Evolutionary conservation across 2,113 vertebrate species (phyloP), one percentile per base, ranked within the genome.

Genomic region (Oceanites oceanicus): DNA sequence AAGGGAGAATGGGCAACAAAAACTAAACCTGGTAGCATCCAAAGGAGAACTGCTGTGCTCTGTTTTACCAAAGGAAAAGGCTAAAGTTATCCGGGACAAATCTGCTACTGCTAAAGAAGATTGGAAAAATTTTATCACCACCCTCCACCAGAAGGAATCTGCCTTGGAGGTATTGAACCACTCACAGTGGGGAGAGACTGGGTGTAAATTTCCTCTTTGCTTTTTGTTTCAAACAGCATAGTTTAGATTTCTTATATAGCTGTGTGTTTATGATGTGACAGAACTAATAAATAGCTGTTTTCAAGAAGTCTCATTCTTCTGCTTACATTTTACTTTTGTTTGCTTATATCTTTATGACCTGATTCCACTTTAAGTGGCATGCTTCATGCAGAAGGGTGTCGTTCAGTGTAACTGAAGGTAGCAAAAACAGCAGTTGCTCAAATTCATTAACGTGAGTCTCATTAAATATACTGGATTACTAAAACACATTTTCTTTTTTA

Each of bases 1-100:
- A 98, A 99, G 98, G 97, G 99, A 99, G 97, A 99, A 97, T 85
- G 99, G 99, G 8, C 99, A 99, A 94, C 98, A 98, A 91, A 99
- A 99, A 87, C 97, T 99, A 75, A 99, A 99, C 77, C 94, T 96
- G 36, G 97, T 99, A 84, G 91, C 98, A 38, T 98, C 98, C 72
- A 99, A 99, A 96, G 99, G 99, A 89, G 99, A 99, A 67, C 98
- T 99, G 58, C 97, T 99, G 88, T 98, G 97, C 94, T 97, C 98
- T 65, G 96, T 99, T 88, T 95, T 99, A 96, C 97, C 98, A 82
- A 95, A 98, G 71, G 99, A 99, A 89, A 99, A 99, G 79, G 98
- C 98, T 66, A 98, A 99, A 89, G 96, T 96, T 67, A 96, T 99
- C 94, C 98, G 96, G 92, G 98, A 98, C 95, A 99, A 99, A 97